phyloP scores from a whole-genome alignment of 1,140 invertebrate genomes.

The Branchinecta lindahli region DNA sequence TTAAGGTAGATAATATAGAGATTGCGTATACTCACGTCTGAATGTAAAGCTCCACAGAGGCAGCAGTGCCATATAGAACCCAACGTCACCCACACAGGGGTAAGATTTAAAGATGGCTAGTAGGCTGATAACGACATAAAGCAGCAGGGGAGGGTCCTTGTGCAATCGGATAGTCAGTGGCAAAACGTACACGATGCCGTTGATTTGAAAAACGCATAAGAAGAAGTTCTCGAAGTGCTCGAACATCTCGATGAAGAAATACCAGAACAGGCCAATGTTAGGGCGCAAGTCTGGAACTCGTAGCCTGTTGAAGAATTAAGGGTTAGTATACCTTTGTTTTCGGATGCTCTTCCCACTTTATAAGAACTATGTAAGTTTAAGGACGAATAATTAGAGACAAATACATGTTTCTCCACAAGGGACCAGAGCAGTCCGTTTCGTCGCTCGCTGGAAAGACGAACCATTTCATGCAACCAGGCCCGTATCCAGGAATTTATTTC shows the following conservation, averaged over 20 bases:
- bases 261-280: conserved; percentile 97
- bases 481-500: too few relatives aligned
- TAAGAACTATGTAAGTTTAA: too few relatives aligned
- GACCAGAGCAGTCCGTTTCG: too few relatives aligned
- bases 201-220: conserved; percentile 91
- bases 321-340: conserved; percentile 15
- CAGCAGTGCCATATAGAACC: conserved; percentile 73
- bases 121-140: conserved; percentile 65
- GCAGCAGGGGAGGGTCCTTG: conserved; percentile 68
- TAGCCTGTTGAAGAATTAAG: conserved; percentile 40
- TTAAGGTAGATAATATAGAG: too few relatives aligned
- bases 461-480: too few relatives aligned
- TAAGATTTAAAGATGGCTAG: conserved; percentile 92
- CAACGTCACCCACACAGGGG: conserved; percentile 85
- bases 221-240: conserved; percentile 93
- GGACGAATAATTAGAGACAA: too few relatives aligned
- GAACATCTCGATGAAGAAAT: conserved; percentile 99
- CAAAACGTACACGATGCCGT: conserved; percentile 77
- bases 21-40: neutral
- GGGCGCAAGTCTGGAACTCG: conserved; percentile 83
- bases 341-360: too few relatives aligned
- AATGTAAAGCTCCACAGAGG: conserved; percentile 56
- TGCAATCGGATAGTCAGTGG: conserved; percentile 71
- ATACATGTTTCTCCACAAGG: too few relatives aligned
- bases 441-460: too few relatives aligned